These are phyloP conservation scores for Leptobrachium ailaonicum DNA, from an alignment of 2,113 vertebrate species.

Conservation along the genomic window DNA sequence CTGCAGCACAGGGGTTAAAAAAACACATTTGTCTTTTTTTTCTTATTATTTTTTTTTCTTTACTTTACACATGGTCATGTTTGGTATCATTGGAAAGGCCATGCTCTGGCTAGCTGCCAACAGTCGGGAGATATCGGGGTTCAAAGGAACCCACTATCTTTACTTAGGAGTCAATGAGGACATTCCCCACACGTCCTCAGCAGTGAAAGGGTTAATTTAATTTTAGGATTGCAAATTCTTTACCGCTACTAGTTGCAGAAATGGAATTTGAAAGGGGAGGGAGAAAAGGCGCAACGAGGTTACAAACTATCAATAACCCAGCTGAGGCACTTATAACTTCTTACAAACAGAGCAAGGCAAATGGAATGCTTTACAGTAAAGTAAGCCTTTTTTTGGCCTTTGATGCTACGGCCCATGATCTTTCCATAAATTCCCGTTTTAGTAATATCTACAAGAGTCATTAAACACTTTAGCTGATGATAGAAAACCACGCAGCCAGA, in stretches of 20 bases:
- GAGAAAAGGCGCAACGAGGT: background rate
- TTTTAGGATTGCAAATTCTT: background rate
- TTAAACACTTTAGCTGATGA: background rate
- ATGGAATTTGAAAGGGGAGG: background rate
- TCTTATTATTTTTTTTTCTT: too few relatives aligned
- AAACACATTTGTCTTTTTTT: too few relatives aligned
- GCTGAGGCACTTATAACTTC: background rate
- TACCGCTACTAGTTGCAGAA: background rate
- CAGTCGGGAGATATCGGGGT: too few relatives aligned
- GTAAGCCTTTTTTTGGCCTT: background rate
- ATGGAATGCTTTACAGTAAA: background rate
- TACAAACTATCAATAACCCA: background rate
- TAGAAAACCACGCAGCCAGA: background rate
- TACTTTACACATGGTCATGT: too few relatives aligned
- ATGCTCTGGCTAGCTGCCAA: too few relatives aligned
- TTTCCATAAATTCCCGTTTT: background rate
- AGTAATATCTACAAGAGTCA: background rate
- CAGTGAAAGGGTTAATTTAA: too few relatives aligned
- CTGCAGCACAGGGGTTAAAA: too few relatives aligned
- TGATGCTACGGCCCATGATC: background rate
- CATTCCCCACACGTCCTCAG: too few relatives aligned
- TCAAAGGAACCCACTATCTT: too few relatives aligned
- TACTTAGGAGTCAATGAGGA: too few relatives aligned
- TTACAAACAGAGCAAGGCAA: background rate
- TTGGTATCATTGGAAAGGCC: too few relatives aligned